These are phyloP conservation scores for Metalampra italica DNA, from an alignment of 2,888 invertebrate species.

Conservation along the genomic window DNA sequence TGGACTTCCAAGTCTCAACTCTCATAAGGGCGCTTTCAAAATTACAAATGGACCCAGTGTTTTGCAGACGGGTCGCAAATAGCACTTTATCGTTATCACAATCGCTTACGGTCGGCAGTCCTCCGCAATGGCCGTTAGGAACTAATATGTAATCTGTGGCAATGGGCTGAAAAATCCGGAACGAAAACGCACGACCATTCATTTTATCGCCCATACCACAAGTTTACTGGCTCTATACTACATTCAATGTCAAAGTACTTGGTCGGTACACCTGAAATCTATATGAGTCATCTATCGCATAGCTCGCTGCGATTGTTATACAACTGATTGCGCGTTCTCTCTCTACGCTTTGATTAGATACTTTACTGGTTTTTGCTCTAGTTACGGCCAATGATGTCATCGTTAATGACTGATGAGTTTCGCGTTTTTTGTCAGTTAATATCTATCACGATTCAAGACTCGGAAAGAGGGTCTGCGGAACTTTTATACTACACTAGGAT, in stretches of 20 bases:
- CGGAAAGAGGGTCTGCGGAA: no score
- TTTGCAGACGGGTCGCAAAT: no score
- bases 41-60: no score
- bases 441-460: background rate
- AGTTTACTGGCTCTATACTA: background rate
- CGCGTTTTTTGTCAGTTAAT: background rate
- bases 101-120: no score
- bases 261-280: slow-evolving; percentile 1
- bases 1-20: no score
- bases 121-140: no score
- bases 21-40: no score
- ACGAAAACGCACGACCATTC: no score
- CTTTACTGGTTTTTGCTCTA: slow-evolving; percentile 2
- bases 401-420: slow-evolving; percentile 14
- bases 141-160: no score
- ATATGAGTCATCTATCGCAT: slow-evolving; percentile 12
- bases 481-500: no score
- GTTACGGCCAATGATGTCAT: slow-evolving; percentile 6
- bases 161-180: no score
- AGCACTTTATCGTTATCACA: no score
- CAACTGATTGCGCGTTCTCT: slow-evolving; percentile 15
- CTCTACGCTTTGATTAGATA: slow-evolving; percentile 15
- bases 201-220: background rate
- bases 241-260: slow-evolving; percentile 37
- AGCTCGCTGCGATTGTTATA: slow-evolving; percentile 7